These are phyloP conservation scores for Drosophila peninsularis DNA, from an alignment of 2,888 invertebrate species.

Conservation along the genomic window DNA sequence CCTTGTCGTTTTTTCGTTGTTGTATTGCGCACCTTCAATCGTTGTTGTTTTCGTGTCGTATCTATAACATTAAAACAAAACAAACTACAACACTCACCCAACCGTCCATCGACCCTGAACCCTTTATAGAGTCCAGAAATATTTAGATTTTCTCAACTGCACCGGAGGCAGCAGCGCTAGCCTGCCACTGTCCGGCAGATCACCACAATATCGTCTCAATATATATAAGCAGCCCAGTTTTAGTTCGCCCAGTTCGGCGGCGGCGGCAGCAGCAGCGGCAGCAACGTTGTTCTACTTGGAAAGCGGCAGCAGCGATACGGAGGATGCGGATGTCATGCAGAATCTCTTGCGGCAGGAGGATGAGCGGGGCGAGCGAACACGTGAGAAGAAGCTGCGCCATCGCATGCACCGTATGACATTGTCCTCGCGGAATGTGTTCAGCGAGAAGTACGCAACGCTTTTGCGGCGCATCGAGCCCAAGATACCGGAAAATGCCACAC, in stretches of 20 bases:
- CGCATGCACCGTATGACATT: constrained; percentile 88
- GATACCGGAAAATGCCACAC: constrained; percentile 83
- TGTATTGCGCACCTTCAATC: constrained; percentile 61
- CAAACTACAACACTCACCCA: constrained; percentile 21
- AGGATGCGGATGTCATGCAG: constrained; percentile 83
- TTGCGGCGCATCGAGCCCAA: constrained; percentile 85
- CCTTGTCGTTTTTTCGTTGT: constrained; percentile 57
- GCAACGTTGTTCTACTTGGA: constrained; percentile 72
- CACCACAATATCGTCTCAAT: constrained; percentile 63
- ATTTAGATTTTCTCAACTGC: constrained; percentile 87
- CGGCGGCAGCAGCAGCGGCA: constrained; percentile 60
- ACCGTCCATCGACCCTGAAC: constrained; percentile 8
- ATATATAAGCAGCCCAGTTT: constrained; percentile 58
- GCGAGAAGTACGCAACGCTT: constrained; percentile 87
- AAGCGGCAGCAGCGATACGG: constrained; percentile 65
- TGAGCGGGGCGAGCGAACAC: constrained; percentile 86
- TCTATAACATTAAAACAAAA: constrained; percentile 52
- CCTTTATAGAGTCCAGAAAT: constrained; percentile 84
- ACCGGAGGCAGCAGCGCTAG: constrained; percentile 78
- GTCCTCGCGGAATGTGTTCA: constrained; percentile 87
- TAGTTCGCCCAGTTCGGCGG: constrained; percentile 39
- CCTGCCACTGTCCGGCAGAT: constrained; percentile 49
- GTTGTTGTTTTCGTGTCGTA: constrained; percentile 53
- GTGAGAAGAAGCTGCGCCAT: constrained; percentile 85
- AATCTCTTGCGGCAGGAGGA: constrained; percentile 87